A percentile compares a stretch with the other conserved stretches of the same genome.
phyloP scores from a whole-genome alignment of 1,140 invertebrate species.

The Drosophila sulfurigaster region DNA sequence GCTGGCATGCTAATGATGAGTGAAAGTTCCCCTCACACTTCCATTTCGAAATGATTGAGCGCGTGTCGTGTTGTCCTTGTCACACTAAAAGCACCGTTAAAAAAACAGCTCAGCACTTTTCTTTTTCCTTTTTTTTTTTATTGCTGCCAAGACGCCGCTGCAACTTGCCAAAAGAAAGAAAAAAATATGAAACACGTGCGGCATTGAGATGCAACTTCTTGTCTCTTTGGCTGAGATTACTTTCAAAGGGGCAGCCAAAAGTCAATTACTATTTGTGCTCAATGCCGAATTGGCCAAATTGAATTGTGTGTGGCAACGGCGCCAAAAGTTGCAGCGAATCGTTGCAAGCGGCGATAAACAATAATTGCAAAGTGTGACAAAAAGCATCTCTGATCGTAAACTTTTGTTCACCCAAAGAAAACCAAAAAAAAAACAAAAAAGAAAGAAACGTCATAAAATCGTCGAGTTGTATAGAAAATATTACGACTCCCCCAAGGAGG shows the following conservation, averaged over 20 bases:
- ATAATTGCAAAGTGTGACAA: constrained; percentile 7
- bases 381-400: background rate
- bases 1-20: constrained; percentile 12
- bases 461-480: constrained; percentile 7
- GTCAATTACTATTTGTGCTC: background rate
- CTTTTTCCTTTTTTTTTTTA: background rate
- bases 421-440: background rate
- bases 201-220: too few species aligned
- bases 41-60: too few species aligned
- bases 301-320: background rate
- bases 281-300: constrained; percentile 10
- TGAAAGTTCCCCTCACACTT: too few species aligned
- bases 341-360: background rate
- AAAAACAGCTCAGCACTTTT: background rate
- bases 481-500: background rate
- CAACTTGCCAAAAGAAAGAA: background rate
- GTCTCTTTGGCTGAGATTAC: background rate
- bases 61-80: background rate
- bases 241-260: background rate
- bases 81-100: constrained; percentile 4
- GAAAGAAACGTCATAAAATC: constrained; percentile 11
- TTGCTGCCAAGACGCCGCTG: background rate
- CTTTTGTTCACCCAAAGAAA: background rate
- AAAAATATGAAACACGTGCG: background rate
- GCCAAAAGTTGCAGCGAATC: background rate